Conservation (phyloP, 2,113 vertebrate genomes). For the Corydoras sp. region DNA sequence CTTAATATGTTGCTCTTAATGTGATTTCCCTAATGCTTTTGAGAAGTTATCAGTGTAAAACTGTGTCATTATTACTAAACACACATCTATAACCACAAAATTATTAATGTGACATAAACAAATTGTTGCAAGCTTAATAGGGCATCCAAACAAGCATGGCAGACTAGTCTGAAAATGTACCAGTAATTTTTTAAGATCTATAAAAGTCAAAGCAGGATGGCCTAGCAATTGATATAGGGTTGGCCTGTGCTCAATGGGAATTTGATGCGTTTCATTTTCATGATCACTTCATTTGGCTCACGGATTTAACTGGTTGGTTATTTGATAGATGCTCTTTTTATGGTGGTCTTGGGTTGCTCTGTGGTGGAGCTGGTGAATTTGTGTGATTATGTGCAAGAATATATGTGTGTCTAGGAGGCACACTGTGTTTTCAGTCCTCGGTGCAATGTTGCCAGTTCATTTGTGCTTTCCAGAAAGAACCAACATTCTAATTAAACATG, state of each 20-base stretch:
- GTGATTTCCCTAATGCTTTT: too few species aligned
- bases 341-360: not conserved
- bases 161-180: too few species aligned
- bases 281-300: not conserved
- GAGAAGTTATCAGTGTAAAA: too few species aligned
- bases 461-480: slow-evolving; percentile 32
- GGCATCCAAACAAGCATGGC: too few species aligned
- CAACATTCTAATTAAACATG: slow-evolving; percentile 45
- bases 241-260: not conserved
- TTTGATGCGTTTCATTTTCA: not conserved
- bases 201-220: too few species aligned
- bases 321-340: not conserved
- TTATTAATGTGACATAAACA: too few species aligned
- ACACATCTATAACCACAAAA: too few species aligned
- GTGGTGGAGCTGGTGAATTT: not conserved
- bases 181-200: too few species aligned
- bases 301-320: not conserved
- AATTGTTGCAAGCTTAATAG: too few species aligned
- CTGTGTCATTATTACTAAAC: too few species aligned
- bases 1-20: too few species aligned
- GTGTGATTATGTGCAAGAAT: slow-evolving; percentile 29
- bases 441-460: slow-evolving; percentile 24
- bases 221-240: not conserved
- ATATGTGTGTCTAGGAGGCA: slow-evolving; percentile 6
- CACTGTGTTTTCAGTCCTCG: slow-evolving; percentile 12